phyloP scores from a whole-genome alignment of 2,797 vertebrate species.

The Hydrocynus forskahlii region DNA sequence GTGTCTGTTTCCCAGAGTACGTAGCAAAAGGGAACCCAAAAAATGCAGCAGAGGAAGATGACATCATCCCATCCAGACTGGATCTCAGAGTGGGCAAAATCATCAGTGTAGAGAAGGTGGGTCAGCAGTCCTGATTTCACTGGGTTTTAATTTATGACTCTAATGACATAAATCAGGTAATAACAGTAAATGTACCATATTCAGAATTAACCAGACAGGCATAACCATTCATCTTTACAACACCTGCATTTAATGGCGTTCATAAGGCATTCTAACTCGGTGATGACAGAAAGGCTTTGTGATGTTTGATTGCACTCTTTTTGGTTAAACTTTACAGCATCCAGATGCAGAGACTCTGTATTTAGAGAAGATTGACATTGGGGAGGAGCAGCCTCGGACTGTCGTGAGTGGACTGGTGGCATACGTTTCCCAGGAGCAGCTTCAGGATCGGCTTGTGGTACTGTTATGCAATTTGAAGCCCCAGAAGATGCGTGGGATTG shows the following conservation, averaged over 20 bases:
- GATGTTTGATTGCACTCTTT: not conserved
- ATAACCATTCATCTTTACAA: no score
- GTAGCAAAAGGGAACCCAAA: slow-evolving; percentile 80
- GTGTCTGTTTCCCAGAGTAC: slow-evolving; percentile 73
- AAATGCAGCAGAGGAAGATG: slow-evolving; percentile 78
- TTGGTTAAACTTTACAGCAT: slow-evolving; percentile 76
- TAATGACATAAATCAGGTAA: no score
- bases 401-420: slow-evolving; percentile 96
- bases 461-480: slow-evolving; percentile 95
- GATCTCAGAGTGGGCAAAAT: slow-evolving; percentile 93
- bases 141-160: not conserved
- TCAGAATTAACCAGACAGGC: no score
- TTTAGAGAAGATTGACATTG: slow-evolving; percentile 93
- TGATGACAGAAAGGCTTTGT: not conserved
- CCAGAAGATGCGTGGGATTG: slow-evolving; percentile 96
- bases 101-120: slow-evolving; percentile 90
- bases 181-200: no score
- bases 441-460: slow-evolving; percentile 90
- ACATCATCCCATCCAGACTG: slow-evolving; percentile 86
- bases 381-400: slow-evolving; percentile 87
- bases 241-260: not conserved
- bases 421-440: slow-evolving; percentile 84
- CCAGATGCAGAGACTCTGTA: slow-evolving; percentile 93
- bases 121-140: not conserved
- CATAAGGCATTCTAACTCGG: no score